A percentile compares a stretch with the other conserved stretches of the same genome.
Conservation (phyloP, 1,140 invertebrate genomes). For the Sinella curviseta region DNA sequence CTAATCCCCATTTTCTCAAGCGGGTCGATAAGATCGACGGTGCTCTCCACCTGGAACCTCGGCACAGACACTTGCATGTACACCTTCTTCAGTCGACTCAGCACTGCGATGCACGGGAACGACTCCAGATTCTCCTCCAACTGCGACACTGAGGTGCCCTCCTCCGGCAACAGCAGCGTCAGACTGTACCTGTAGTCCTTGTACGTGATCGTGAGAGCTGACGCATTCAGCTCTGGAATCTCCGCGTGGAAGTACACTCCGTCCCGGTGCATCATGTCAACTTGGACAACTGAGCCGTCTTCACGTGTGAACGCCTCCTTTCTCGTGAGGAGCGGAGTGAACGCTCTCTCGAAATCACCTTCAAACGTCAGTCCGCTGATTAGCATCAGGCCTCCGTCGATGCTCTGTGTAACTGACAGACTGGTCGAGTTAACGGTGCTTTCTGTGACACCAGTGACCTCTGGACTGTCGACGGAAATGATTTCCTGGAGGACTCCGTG, state of each 20-base stretch:
- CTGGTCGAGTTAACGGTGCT: neutral
- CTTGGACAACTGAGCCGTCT: neutral
- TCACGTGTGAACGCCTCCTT: neutral
- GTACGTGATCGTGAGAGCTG: conserved; percentile 30
- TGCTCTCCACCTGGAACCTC: neutral
- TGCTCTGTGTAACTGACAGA: neutral
- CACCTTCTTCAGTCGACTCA: neutral
- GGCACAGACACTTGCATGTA: conserved; percentile 12
- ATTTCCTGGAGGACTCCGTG: neutral
- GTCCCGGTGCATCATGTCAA: conserved; percentile 34
- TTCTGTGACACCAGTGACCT: neutral
- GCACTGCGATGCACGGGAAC: neutral
- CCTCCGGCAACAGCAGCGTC: neutral
- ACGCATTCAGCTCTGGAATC: conserved; percentile 27
- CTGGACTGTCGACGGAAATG: neutral
- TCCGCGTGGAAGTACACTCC: conserved; percentile 17
- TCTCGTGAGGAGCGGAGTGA: neutral
- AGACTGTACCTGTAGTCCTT: neutral
- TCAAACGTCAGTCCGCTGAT: conserved; percentile 1
- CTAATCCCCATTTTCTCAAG: neutral
- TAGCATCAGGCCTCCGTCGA: conserved; percentile 5
- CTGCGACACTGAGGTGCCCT: neutral
- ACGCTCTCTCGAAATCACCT: neutral
- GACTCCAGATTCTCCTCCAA: neutral
- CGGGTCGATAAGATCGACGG: neutral